Percentiles rank a stretch among this genome's conserved stretches.
Conservation (phyloP, 1,140 invertebrate genomes). For the Drosophila oshimai region DNA sequence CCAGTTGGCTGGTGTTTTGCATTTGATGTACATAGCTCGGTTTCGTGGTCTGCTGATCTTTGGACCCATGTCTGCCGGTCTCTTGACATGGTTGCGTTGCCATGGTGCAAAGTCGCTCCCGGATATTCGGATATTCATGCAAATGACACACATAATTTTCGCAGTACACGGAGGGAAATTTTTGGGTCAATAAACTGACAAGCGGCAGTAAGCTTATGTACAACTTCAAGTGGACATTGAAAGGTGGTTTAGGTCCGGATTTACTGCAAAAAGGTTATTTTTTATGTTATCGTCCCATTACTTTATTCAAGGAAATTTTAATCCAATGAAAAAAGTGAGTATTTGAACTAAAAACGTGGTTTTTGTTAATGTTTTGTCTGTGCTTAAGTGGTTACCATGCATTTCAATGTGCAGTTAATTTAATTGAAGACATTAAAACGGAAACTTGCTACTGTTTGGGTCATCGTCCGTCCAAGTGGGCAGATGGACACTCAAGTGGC, state of each 20-base stretch:
- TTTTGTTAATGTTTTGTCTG: too few relatives aligned
- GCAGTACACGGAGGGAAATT: background rate
- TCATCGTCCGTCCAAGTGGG: slow-evolving; percentile 4
- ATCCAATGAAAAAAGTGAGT: too few relatives aligned
- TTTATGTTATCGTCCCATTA: too few relatives aligned
- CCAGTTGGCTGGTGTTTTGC: slow-evolving; percentile 65
- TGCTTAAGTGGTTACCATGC: too few relatives aligned
- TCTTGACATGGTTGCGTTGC: slow-evolving; percentile 42
- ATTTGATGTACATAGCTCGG: slow-evolving; percentile 49
- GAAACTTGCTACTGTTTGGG: background rate
- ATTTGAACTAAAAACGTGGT: too few relatives aligned
- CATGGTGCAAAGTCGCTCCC: slow-evolving; percentile 5
- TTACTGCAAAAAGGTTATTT: too few relatives aligned
- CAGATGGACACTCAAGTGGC: slow-evolving; percentile 1
- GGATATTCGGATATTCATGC: slow-evolving; percentile 6
- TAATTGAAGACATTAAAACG: background rate
- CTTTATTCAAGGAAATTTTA: too few relatives aligned
- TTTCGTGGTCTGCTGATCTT: slow-evolving; percentile 56
- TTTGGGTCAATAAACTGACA: too few relatives aligned
- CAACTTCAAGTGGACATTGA: too few relatives aligned
- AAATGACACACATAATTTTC: slow-evolving; percentile 23
- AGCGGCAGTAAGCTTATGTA: too few relatives aligned
- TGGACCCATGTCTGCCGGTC: slow-evolving; percentile 33
- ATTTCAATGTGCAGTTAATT: too few relatives aligned
- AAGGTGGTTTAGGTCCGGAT: too few relatives aligned